Evolutionary conservation across 2,888 invertebrate genomes (phyloP).

Genomic region (Caenorhabditis virilis): DNA sequence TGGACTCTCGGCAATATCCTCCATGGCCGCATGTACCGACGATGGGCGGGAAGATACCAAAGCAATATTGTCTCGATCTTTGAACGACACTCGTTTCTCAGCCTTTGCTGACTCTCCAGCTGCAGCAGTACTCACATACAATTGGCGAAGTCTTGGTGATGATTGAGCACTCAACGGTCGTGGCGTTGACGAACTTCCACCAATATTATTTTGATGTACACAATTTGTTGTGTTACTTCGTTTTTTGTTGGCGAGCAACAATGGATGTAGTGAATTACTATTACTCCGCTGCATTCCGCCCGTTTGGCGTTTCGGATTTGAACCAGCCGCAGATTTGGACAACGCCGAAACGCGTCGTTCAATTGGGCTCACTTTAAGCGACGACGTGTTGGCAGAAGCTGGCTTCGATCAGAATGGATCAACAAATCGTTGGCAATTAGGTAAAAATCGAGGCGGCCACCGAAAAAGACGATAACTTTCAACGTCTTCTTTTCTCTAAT

Average conservation of each 20-base stretch:
- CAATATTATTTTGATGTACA: too few relatives aligned
- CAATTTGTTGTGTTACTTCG: slow-evolving; percentile 29
- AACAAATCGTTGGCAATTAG: too few relatives aligned
- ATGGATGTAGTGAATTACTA: slow-evolving; percentile 24
- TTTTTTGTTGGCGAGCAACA: slow-evolving; percentile 34
- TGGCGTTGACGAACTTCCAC: too few relatives aligned
- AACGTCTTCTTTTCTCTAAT: too few relatives aligned
- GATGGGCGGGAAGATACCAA: slow-evolving; percentile 15
- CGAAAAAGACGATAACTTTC: too few relatives aligned
- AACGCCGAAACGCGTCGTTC: slow-evolving; percentile 36
- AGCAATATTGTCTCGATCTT: slow-evolving; percentile 34
- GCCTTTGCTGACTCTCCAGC: slow-evolving; percentile 12
- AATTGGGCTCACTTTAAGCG: slow-evolving; percentile 30
- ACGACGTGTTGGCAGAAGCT: slow-evolving; percentile 10
- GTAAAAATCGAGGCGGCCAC: too few relatives aligned
- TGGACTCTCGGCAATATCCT: too few relatives aligned
- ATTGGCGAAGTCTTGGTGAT: slow-evolving; percentile 15
- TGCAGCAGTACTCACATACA: slow-evolving; percentile 27
- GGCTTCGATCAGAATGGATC: too few relatives aligned
- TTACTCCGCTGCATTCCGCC: slow-evolving; percentile 22
- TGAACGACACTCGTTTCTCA: slow-evolving; percentile 47
- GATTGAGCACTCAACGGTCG: too few relatives aligned
- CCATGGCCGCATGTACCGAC: background rate
- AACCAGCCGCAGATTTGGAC: slow-evolving; percentile 23
- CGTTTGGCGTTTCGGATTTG: background rate